phyloP scores from a whole-genome alignment of 2,113 vertebrate species.

The Nerophis lumbriciformis region DNA sequence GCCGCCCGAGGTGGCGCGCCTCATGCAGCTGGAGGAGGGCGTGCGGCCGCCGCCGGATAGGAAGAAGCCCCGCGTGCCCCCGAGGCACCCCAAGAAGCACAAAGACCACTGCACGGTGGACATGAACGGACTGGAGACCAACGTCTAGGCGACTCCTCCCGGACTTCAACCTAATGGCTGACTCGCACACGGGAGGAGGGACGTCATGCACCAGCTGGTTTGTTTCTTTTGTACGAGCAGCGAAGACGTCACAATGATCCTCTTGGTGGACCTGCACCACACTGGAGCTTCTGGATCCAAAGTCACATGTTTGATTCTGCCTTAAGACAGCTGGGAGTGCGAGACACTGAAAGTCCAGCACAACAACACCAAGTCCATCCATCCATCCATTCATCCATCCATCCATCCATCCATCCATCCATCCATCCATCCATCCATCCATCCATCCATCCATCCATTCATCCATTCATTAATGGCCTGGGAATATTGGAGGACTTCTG shows the following conservation, averaged over 20 bases:
- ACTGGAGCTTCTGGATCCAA: conserved; percentile 12
- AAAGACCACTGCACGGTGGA: conserved; percentile 88
- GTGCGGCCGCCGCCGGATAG: conserved; percentile 60
- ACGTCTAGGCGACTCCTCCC: conserved; percentile 58
- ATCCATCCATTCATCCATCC: not conserved
- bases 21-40: conserved; percentile 82
- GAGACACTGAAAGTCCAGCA: not conserved
- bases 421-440: not conserved
- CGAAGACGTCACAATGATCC: not conserved
- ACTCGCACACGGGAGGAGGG: no score
- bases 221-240: not conserved
- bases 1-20: conserved; percentile 71
- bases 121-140: conserved; percentile 91
- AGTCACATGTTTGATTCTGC: conserved; percentile 44
- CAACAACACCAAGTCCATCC: not conserved
- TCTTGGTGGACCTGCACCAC: not conserved
- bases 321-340: conserved; percentile 54
- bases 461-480: not conserved
- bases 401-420: not conserved
- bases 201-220: not conserved
- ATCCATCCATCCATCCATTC: not conserved
- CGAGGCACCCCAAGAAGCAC: conserved; percentile 71
- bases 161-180: not conserved
- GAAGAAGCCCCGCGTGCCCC: conserved; percentile 69
- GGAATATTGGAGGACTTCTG: no score